Evolutionary conservation across 2,113 vertebrate species (phyloP).

Genomic region (Nothobranchius kuhntae): DNA sequence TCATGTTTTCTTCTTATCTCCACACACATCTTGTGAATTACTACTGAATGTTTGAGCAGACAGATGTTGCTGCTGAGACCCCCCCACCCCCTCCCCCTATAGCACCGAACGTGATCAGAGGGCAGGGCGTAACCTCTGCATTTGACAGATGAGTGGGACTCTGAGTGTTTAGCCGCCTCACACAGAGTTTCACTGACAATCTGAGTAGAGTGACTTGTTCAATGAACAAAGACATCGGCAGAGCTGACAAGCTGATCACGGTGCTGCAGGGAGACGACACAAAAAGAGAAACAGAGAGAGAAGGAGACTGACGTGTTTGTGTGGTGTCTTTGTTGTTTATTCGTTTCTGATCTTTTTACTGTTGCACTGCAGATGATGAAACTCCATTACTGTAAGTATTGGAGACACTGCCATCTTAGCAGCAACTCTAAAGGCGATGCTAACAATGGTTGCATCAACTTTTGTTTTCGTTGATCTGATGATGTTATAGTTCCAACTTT

Average conservation of each 20-base stretch:
- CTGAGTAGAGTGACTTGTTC: slow-evolving; percentile 40
- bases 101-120: slow-evolving; percentile 47
- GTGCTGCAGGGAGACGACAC: slow-evolving; percentile 52
- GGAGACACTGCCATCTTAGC: slow-evolving; percentile 19
- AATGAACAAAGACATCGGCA: slow-evolving; percentile 58
- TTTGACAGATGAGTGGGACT: slow-evolving; percentile 57
- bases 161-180: slow-evolving; percentile 40
- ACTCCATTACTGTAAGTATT: slow-evolving; percentile 16
- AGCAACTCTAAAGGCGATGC: slow-evolving; percentile 26
- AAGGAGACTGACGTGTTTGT: slow-evolving; percentile 21
- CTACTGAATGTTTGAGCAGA: slow-evolving; percentile 30
- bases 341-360: slow-evolving; percentile 27
- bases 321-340: slow-evolving; percentile 34
- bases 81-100: no score
- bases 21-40: slow-evolving; percentile 13
- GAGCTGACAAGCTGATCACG: slow-evolving; percentile 70
- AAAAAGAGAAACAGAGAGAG: slow-evolving; percentile 17
- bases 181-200: slow-evolving; percentile 70
- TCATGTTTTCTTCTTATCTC: slow-evolving; percentile 17
- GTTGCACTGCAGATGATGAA: slow-evolving; percentile 37
- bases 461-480: slow-evolving; percentile 2
- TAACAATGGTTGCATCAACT: slow-evolving; percentile 9
- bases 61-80: slow-evolving; percentile 21
- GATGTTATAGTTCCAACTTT: slow-evolving; percentile 9
- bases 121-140: slow-evolving; percentile 26